phyloP scores from a whole-genome alignment of 2,113 vertebrate species.

The Otus sunia region DNA sequence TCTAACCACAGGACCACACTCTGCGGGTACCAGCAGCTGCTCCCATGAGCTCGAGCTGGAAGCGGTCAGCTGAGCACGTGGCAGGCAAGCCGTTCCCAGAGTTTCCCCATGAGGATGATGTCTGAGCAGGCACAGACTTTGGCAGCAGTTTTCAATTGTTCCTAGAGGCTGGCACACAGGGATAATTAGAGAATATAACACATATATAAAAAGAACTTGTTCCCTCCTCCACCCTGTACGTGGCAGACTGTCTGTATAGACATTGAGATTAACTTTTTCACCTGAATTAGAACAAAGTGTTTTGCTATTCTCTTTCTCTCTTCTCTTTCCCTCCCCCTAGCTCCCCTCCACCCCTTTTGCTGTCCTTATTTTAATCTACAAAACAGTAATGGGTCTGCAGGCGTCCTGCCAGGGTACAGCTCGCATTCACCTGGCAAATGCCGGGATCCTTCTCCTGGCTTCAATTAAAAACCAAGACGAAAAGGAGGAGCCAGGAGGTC shows the following conservation, averaged over 20 bases:
- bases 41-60: background rate
- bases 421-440: conserved; percentile 32
- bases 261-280: conserved; percentile 18
- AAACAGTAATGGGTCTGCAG: conserved; percentile 23
- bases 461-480: conserved; percentile 8
- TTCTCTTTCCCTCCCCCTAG: background rate
- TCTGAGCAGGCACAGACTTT: background rate
- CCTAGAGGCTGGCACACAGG: background rate
- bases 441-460: conserved; percentile 36
- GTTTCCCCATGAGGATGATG: background rate
- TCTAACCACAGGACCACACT: background rate
- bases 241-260: conserved; percentile 8
- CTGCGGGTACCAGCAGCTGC: background rate
- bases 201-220: background rate
- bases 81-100: background rate
- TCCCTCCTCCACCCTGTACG: conserved; percentile 41
- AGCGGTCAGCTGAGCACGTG: background rate
- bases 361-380: conserved; percentile 41
- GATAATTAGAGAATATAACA: background rate
- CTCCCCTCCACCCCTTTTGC: background rate
- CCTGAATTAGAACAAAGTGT: conserved; percentile 34
- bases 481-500: conserved; percentile 29
- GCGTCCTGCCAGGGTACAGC: conserved; percentile 36
- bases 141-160: background rate
- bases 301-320: conserved; percentile 20